These are phyloP conservation scores for Otus sunia DNA, from an alignment of 2,113 vertebrate genomes.

Conservation along the genomic window DNA sequence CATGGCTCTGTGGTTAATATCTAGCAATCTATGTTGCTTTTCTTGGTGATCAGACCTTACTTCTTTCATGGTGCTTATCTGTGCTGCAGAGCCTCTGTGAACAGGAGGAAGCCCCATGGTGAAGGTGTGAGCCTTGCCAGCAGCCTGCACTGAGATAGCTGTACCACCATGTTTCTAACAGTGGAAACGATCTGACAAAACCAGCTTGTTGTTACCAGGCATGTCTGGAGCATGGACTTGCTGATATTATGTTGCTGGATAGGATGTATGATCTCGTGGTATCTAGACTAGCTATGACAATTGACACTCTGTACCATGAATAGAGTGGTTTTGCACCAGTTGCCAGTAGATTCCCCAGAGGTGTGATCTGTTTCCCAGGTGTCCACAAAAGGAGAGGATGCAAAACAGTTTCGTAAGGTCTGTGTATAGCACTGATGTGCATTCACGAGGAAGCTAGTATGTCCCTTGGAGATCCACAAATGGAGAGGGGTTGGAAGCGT, in stretches of 20 bases:
- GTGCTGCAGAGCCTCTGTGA: neutral
- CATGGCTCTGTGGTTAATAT: neutral
- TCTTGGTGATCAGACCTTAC: neutral
- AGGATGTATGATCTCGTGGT: neutral
- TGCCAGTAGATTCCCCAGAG: neutral
- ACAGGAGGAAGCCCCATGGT: neutral
- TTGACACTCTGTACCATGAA: neutral
- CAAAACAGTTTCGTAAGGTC: neutral
- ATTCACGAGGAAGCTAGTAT: accelerated
- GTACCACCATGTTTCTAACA: accelerated
- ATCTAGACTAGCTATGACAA: neutral
- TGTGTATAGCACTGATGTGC: neutral
- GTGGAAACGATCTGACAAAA: neutral
- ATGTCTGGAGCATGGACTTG: neutral
- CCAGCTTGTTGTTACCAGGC: neutral
- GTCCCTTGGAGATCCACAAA: neutral
- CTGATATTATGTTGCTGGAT: neutral
- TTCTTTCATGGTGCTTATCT: neutral
- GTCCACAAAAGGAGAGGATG: neutral
- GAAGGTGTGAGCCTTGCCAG: neutral
- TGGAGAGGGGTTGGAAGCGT: neutral
- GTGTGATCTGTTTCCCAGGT: neutral
- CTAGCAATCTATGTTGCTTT: neutral
- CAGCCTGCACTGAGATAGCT: neutral
- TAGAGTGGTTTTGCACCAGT: neutral